Evolutionary conservation across 2,113 vertebrate genomes (phyloP), one percentile per base, ranked within the genome.

Genomic region (Oenanthe melanoleuca): DNA sequence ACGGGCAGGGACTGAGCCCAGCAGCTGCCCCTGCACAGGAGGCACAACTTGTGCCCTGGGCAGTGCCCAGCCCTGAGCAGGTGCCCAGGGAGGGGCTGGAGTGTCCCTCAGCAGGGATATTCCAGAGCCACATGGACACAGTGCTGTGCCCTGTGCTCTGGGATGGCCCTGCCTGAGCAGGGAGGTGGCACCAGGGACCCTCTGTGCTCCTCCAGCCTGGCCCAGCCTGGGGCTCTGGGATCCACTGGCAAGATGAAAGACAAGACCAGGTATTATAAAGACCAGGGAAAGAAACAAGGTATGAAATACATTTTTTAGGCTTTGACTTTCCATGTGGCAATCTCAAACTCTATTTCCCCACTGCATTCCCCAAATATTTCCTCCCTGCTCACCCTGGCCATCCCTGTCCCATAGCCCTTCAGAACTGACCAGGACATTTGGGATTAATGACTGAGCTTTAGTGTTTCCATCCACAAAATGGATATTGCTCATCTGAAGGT

Each of bases 401-500:
- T 49, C 60, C 8, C 34, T 63, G 40, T 65, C 12, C 11, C 47
- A 70, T 42, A 95, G 52, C 50, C 80, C 77, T 89, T 71, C 40
- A 64, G 65, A 78, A 86, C 22, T 33, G 60, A 42, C 61, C 59
- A 33, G 53, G 47, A 16, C 15, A 14, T 81, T 89, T 29, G 37
- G 72, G 49, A 90, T 94, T 84, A 37, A 81, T 89, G 60, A 34
- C 22, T 64, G 42, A 5, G 8, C 69, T 81, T 92, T 44, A 49
- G 37, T 49, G 63, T 86, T 93, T 73, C 71, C 52, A 80, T 74
- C 59, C 61, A 69, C 31, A 64, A 12, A 73, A 90, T 52, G 56
- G 71, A 56, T 93, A 78, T 88, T 93, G 67, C 75, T 94, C 69
- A 52, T 73, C 64, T 88, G 75, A 70, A 89, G 31, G 59, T 87